These are phyloP conservation scores for Heliconius aoede DNA, from an alignment of 2,888 invertebrate genomes.

Conservation along the genomic window DNA sequence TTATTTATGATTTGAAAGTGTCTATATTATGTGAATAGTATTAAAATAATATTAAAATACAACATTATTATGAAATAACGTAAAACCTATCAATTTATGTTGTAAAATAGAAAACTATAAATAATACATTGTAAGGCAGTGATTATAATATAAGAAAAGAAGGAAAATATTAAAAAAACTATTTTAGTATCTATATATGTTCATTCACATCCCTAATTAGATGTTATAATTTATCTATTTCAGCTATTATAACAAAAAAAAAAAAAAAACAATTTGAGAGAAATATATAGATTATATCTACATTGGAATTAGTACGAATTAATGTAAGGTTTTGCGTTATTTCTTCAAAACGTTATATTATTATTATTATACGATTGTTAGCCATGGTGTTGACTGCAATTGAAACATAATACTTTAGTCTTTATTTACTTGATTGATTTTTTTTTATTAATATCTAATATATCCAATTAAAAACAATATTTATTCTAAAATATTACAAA, in stretches of 20 bases:
- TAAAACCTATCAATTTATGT: neutral
- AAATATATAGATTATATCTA: neutral
- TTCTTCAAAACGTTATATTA: neutral
- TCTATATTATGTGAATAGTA: constrained; percentile 1
- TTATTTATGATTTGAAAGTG: constrained; percentile 67
- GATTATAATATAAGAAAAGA: neutral
- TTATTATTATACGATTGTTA: too few species aligned
- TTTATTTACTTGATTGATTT: constrained; percentile 31
- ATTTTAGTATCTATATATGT: neutral
- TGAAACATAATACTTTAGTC: constrained; percentile 27
- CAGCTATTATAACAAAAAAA: neutral
- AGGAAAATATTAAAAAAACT: neutral
- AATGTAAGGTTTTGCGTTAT: neutral
- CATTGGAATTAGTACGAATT: neutral
- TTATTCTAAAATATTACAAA: constrained; percentile 21
- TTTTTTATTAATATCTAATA: constrained; percentile 27
- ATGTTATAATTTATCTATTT: too few species aligned
- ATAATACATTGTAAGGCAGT: neutral
- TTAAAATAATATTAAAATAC: neutral
- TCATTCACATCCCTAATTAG: neutral
- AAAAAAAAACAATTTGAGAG: neutral
- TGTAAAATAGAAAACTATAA: neutral
- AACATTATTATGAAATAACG: constrained; percentile 4
- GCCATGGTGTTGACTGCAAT: constrained; percentile 14
- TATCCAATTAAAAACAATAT: constrained; percentile 10